Percentiles rank a stretch among this genome's conserved stretches.
These are phyloP conservation scores for Hystrix cristata DNA, from an alignment of 2,113 vertebrate genomes.

Conservation along the genomic window DNA sequence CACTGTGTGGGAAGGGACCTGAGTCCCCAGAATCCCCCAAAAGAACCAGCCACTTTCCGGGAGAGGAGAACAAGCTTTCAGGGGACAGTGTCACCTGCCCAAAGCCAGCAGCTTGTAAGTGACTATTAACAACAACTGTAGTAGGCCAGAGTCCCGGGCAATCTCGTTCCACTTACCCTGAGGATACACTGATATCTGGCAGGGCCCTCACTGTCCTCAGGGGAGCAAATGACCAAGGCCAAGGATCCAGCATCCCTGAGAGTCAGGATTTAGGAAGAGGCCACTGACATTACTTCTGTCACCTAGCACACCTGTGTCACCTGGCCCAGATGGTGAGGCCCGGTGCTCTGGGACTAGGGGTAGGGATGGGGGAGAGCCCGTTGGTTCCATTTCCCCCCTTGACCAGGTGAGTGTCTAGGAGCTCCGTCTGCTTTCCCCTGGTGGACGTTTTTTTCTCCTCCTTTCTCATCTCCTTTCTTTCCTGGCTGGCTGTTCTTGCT, in stretches of 20 bases:
- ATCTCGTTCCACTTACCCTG: neutral
- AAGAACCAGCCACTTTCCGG: accelerated
- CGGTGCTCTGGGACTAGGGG: neutral
- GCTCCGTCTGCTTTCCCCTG: neutral
- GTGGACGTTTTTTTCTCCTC: neutral
- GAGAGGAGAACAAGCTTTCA: neutral
- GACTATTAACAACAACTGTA: neutral
- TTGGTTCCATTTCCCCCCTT: neutral
- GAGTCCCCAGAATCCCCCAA: neutral
- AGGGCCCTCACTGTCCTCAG: neutral
- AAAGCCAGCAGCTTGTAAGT: neutral
- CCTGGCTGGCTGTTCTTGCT: neutral
- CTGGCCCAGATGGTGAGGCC: neutral
- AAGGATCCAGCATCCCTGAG: neutral
- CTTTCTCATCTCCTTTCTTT: neutral
- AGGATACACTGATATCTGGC: too few relatives aligned
- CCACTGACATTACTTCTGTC: neutral
- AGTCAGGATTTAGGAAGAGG: neutral
- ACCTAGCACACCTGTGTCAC: neutral
- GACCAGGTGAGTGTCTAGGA: accelerated
- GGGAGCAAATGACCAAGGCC: neutral
- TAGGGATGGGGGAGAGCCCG: accelerated
- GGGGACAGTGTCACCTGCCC: neutral
- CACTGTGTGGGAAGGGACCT: neutral
- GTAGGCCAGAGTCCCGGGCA: neutral